Percentiles rank a stretch among this genome's conserved stretches.
Evolutionary conservation across 1,140 invertebrate species (phyloP).

Genomic region (Dinoponera quadriceps): DNA sequence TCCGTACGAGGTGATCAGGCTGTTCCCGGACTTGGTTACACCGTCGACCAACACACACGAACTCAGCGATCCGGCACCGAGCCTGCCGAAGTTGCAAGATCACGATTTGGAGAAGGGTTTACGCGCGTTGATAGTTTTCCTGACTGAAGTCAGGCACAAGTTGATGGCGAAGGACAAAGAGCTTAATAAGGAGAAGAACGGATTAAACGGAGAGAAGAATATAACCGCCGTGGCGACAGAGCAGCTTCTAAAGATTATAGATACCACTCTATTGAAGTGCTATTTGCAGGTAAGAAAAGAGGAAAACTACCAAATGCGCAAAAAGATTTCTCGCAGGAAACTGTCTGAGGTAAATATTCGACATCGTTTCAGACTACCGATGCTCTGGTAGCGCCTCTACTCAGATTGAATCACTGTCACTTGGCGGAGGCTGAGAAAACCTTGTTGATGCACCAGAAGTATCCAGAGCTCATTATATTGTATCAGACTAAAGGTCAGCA

Average conservation of each 20-base stretch:
- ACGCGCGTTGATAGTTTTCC: conserved; percentile 95
- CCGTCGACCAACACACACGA: conserved; percentile 87
- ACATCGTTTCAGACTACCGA: conserved; percentile 93
- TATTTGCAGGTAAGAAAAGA: conserved; percentile 95
- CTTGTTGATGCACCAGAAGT: conserved; percentile 94
- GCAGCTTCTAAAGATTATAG: conserved; percentile 96
- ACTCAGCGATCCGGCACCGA: conserved; percentile 78
- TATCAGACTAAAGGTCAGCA: conserved; percentile 98
- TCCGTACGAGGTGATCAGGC: conserved; percentile 96
- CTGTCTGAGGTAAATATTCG: neutral
- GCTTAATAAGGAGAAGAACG: conserved; percentile 83
- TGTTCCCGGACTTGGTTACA: conserved; percentile 96
- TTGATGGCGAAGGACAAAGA: conserved; percentile 84
- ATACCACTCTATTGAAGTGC: conserved; percentile 98
- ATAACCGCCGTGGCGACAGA: conserved; percentile 83
- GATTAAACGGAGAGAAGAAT: conserved; percentile 77
- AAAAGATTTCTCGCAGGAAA: neutral
- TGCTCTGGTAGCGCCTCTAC: conserved; percentile 94
- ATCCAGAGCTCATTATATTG: conserved; percentile 97
- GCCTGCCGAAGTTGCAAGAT: conserved; percentile 90
- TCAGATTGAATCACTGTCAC: conserved; percentile 98
- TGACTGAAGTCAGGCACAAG: conserved; percentile 91
- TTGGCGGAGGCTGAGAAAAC: conserved; percentile 97
- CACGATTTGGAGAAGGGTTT: conserved; percentile 95
- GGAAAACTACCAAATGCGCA: conserved; percentile 54